Conservation (phyloP, 2,888 invertebrate genomes). For the Aricia artaxerxes region DNA sequence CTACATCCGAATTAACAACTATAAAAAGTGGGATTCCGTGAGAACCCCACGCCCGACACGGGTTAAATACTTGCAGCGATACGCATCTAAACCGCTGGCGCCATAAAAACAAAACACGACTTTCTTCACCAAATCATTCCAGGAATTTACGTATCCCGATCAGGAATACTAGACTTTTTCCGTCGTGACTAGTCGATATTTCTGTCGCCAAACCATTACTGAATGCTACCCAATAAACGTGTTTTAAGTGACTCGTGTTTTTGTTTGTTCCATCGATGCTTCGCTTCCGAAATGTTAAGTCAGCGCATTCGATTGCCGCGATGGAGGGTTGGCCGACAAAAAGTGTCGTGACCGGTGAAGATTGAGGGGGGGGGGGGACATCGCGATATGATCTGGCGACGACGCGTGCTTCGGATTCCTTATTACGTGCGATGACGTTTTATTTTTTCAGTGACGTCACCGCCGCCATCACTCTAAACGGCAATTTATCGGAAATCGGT, state of each 20-base stretch:
- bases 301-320: slow-evolving; percentile 50
- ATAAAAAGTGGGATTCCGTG: slow-evolving; percentile 56
- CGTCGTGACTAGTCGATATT: not conserved
- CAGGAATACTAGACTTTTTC: slow-evolving; percentile 58
- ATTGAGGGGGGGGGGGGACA: slow-evolving; percentile 52
- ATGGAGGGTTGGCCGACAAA: slow-evolving; percentile 49
- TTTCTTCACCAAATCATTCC: slow-evolving; percentile 79
- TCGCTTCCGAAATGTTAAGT: slow-evolving; percentile 44
- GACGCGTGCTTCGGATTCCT: slow-evolving; percentile 77
- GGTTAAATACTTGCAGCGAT: slow-evolving; percentile 79
- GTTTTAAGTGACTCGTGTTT: slow-evolving; percentile 64
- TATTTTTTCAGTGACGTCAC: slow-evolving; percentile 64
- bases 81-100: slow-evolving; percentile 79
- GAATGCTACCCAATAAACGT: slow-evolving; percentile 50
- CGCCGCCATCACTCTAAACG: slow-evolving; percentile 72
- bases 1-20: slow-evolving; percentile 23
- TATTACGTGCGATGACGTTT: slow-evolving; percentile 75
- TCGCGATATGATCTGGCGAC: slow-evolving; percentile 73
- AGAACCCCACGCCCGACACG: slow-evolving; percentile 72
- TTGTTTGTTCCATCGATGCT: slow-evolving; percentile 55
- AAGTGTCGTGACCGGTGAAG: slow-evolving; percentile 48
- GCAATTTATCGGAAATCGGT: slow-evolving; percentile 64
- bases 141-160: slow-evolving; percentile 79
- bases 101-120: slow-evolving; percentile 80
- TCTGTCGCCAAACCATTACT: slow-evolving; percentile 60